These are phyloP conservation scores for Melanotaenia trifasciata DNA, from an alignment of 2,797 vertebrate genomes.

Conservation along the genomic window DNA sequence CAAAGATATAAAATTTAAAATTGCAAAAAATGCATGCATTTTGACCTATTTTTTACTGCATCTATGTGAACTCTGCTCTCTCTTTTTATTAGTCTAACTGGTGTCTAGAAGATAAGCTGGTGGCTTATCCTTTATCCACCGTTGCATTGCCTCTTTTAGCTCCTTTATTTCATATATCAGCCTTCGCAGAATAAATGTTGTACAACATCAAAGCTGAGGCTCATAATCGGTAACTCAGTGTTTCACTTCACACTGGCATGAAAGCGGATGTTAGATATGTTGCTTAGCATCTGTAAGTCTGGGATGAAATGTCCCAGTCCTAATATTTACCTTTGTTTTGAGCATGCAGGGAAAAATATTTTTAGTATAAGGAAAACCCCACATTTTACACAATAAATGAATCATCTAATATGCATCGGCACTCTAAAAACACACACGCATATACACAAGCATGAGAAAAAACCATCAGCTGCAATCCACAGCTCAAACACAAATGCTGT, in stretches of 20 bases:
- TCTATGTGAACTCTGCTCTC: not conserved
- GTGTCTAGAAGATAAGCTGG: too few species aligned
- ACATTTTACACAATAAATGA: slow-evolving; percentile 37
- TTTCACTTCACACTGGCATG: not conserved
- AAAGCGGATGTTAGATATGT: not conserved
- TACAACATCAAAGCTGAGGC: not conserved
- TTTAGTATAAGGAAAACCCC: slow-evolving; percentile 31
- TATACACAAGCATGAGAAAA: not conserved
- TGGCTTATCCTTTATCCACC: too few species aligned
- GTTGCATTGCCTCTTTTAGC: too few species aligned
- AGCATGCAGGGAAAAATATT: slow-evolving; percentile 19
- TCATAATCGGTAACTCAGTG: not conserved
- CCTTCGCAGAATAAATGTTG: not conserved
- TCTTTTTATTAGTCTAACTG: too few species aligned
- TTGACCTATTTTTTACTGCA: not conserved
- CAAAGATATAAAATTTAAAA: not conserved
- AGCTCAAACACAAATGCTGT: slow-evolving; percentile 29
- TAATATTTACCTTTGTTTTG: slow-evolving; percentile 6
- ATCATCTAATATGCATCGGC: slow-evolving; percentile 17
- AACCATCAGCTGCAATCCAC: slow-evolving; percentile 25
- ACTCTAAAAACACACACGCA: not conserved
- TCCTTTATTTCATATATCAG: not conserved
- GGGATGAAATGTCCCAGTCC: slow-evolving; percentile 14
- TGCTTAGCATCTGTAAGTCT: not conserved
- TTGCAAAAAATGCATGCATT: not conserved